Evolutionary conservation across 2,888 invertebrate species (phyloP).

Genomic region (Drosophila pseudotakahashii): DNA sequence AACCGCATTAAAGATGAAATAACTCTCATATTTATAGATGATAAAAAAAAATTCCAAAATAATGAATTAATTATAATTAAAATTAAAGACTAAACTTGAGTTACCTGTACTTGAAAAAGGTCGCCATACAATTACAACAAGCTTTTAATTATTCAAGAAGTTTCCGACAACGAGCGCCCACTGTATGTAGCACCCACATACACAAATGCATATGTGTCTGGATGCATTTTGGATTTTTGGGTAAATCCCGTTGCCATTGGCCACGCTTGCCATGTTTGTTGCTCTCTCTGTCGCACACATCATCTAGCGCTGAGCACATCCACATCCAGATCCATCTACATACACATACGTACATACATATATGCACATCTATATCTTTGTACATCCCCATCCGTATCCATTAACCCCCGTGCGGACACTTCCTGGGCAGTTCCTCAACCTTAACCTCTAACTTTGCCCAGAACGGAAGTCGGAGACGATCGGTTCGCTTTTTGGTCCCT

Average conservation of each 20-base stretch:
- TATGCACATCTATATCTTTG: not conserved
- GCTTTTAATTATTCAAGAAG: not conserved
- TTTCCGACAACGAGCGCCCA: not conserved
- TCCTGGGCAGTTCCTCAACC: conserved; percentile 54
- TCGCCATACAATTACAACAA: too few species aligned
- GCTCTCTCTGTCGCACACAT: conserved; percentile 8
- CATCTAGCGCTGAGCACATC: conserved; percentile 14
- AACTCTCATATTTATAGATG: too few species aligned
- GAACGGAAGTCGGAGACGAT: conserved; percentile 70
- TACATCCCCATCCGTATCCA: conserved; percentile 19
- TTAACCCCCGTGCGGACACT: conserved; percentile 42
- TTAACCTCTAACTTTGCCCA: conserved; percentile 68
- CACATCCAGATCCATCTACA: not conserved
- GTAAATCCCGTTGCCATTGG: conserved; percentile 65
- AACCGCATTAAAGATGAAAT: not conserved
- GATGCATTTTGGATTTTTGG: conserved; percentile 50
- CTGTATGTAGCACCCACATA: conserved; percentile 20
- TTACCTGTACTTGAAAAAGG: too few species aligned
- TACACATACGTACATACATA: not conserved
- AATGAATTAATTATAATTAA: not conserved
- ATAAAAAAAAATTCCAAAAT: too few species aligned
- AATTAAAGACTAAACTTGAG: too few species aligned
- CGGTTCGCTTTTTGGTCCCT: conserved; percentile 26
- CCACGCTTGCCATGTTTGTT: conserved; percentile 50
- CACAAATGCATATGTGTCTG: conserved; percentile 23